phyloP scores from a whole-genome alignment of 2,888 invertebrate species.

The Acutogordius australiensis region DNA sequence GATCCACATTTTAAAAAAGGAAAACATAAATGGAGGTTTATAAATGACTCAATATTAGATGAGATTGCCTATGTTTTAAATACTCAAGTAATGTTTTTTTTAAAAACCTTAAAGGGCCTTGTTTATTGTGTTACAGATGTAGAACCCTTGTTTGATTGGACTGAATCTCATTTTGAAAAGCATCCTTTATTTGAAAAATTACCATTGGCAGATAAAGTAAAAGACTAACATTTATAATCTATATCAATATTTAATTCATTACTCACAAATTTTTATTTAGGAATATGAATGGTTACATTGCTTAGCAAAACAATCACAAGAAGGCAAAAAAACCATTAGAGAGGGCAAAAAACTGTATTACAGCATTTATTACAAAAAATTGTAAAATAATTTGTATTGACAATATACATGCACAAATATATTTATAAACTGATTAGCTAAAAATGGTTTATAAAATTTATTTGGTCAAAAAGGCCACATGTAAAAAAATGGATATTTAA shows the following conservation, averaged over 20 bases:
- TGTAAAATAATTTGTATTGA: too few relatives aligned
- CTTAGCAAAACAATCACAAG: not conserved
- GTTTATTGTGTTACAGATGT: slow-evolving; percentile 95
- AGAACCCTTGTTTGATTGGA: slow-evolving; percentile 81
- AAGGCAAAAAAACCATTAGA: not conserved
- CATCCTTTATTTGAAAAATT: slow-evolving; percentile 61
- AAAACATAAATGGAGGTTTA: slow-evolving; percentile 95
- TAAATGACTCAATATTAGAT: slow-evolving; percentile 59
- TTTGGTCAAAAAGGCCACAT: too few relatives aligned
- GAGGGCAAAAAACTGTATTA: not conserved
- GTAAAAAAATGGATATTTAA: too few relatives aligned
- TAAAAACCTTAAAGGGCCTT: slow-evolving; percentile 35
- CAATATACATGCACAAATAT: too few relatives aligned
- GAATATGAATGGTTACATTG: slow-evolving; percentile 2
- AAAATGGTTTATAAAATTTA: too few relatives aligned
- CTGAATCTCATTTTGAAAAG: slow-evolving; percentile 56
- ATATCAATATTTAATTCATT: too few relatives aligned
- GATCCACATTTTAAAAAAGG: slow-evolving; percentile 97
- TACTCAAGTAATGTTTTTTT: slow-evolving; percentile 8
- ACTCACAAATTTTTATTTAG: not conserved
- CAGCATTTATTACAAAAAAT: too few relatives aligned
- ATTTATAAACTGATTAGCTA: too few relatives aligned
- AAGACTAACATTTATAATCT: too few relatives aligned
- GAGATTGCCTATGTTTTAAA: slow-evolving; percentile 81
- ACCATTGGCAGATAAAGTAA: slow-evolving; percentile 32